Conservation (phyloP, 2,797 vertebrate genomes). For the Sebastiscus tertius region DNA sequence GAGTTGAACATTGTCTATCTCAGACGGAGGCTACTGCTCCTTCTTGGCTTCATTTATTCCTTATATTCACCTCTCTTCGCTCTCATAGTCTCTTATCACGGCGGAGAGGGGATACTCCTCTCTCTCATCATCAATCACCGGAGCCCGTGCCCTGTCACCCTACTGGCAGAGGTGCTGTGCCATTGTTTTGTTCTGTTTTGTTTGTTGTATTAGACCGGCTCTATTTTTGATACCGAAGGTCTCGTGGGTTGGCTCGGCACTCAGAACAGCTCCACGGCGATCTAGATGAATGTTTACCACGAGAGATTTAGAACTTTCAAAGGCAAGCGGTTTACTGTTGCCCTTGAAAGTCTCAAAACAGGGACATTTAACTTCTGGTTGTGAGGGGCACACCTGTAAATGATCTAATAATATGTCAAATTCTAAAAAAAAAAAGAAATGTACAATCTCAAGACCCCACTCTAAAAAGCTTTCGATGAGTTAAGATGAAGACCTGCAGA, state of each 20-base stretch:
- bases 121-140: conserved; percentile 74
- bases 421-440: neutral
- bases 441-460: neutral
- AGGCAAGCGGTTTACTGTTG: conserved; percentile 12
- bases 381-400: neutral
- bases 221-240: conserved; percentile 68
- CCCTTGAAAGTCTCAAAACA: conserved; percentile 35
- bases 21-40: conserved; percentile 46
- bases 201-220: conserved; percentile 49
- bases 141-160: conserved; percentile 66
- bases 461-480: neutral
- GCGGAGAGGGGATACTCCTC: conserved; percentile 59
- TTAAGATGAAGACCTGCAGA: neutral
- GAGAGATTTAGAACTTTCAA: conserved; percentile 47
- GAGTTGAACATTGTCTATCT: conserved; percentile 63
- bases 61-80: conserved; percentile 58
- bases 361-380: neutral
- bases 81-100: conserved; percentile 61
- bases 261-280: conserved; percentile 36
- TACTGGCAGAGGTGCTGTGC: conserved; percentile 63
- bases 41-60: conserved; percentile 76
- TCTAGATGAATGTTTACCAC: conserved; percentile 51
- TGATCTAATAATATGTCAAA: neutral
- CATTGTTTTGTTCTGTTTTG: conserved; percentile 69
- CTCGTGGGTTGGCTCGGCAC: conserved; percentile 37